These are phyloP conservation scores for Baccha elongata DNA, from an alignment of 2,888 invertebrate genomes.

Conservation along the genomic window DNA sequence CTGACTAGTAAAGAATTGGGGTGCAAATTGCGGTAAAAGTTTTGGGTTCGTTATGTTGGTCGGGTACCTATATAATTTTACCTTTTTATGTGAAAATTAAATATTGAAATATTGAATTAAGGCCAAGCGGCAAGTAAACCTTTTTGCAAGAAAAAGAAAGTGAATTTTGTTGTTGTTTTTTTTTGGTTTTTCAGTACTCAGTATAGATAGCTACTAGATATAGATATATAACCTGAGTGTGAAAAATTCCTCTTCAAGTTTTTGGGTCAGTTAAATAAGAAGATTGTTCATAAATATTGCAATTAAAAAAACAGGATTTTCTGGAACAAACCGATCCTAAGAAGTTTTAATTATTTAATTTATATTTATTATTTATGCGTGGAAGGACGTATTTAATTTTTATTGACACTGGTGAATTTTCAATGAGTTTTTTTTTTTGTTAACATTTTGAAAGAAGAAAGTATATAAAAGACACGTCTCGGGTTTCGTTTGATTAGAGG, in stretches of 20 bases:
- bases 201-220: no score
- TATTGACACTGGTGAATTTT: no score
- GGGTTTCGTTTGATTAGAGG: no score
- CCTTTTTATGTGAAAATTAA: conserved; percentile 60
- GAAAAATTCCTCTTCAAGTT: conserved; percentile 7
- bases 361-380: no score
- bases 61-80: conserved; percentile 10
- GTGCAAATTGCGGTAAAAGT: neutral
- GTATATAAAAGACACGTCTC: no score
- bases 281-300: neutral
- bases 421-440: no score
- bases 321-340: neutral
- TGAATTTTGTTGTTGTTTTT: neutral
- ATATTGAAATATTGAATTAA: conserved; percentile 66
- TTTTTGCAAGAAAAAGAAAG: neutral
- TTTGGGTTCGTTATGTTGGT: neutral
- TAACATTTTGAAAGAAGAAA: no score
- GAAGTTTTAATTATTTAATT: neutral
- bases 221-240: neutral
- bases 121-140: neutral
- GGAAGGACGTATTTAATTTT: no score
- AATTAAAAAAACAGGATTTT: conserved; percentile 1
- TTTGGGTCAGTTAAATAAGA: neutral
- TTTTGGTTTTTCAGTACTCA: neutral
- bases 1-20: neutral